Base-by-base conservation (phyloP, 92 coral and sea anemone genomes). In the Palythoa caribaeorum region DNA sequence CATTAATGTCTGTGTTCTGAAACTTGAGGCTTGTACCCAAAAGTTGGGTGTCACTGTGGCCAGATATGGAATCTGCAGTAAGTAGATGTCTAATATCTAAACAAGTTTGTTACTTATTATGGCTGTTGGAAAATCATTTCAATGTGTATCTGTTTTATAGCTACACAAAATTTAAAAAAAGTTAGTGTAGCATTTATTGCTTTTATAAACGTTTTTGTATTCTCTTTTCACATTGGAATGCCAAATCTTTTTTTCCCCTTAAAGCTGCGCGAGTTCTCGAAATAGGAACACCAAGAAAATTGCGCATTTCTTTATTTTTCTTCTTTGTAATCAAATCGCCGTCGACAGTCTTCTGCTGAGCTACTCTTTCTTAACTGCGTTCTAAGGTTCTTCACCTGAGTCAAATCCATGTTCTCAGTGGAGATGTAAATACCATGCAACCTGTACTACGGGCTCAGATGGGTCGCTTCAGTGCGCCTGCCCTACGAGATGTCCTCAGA, bases 11-110 rank as follows among this genome's bases (percentile, higher is more conserved):
- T 97, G 99, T 66, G 98, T 95, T 59, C 91, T 97, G 35, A 91
- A 93, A 72, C 63, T 92, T 71, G 90, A 90, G 60, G 90, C 98
- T 17, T 97, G 99, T 78, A 92, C 89, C 40, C 79, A 89, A 83
- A 92, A 91, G 38, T 71, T 73, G 71, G 83, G 71, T 14, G 89
- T 93, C 36, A 84, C 86, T 9, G 94, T 92, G 35, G 89, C 92
- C 47, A 89, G 85, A 71, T 81, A 93, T 21, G 99, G 99, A 74
- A 92, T 81, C 12, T 97, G 99, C 86, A 96, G 99, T 97, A 90
- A 88, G 98, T 84, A 21, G 19, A 20, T 48, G 37, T 55, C 36
- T 20, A 13, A 19, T 3, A 70, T 1, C 1, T 70, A 12, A 20
- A n/a, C 19, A 17, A 7, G 9, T 9, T 63, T 63, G 28, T 63